Conservation (phyloP, 2,797 vertebrate genomes). For the Pipistrellus nathusii region DNA sequence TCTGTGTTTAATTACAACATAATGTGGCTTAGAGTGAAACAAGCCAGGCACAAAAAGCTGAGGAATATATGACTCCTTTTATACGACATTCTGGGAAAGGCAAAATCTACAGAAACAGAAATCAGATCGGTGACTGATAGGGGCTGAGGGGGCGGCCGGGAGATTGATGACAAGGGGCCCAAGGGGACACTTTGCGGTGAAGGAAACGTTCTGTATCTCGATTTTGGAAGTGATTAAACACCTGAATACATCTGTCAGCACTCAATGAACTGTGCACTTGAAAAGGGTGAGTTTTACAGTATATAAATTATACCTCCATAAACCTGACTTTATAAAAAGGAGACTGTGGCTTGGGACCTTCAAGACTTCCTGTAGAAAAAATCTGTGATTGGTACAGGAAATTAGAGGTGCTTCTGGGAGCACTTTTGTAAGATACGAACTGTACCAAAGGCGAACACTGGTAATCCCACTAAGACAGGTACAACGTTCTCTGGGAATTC, state of each 20-base stretch:
- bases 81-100: not conserved
- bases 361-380: slow-evolving; percentile 16
- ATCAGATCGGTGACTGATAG: not conserved
- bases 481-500: slow-evolving; percentile 30
- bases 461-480: not conserved
- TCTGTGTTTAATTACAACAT: slow-evolving; percentile 52
- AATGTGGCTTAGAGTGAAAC: slow-evolving; percentile 52
- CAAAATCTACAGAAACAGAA: slow-evolving; percentile 40
- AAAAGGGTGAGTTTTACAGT: slow-evolving; percentile 4
- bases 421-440: not conserved
- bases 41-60: slow-evolving; percentile 15
- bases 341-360: not conserved
- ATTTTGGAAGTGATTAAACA: not conserved
- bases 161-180: not conserved
- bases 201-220: not conserved
- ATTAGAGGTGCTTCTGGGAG: slow-evolving; percentile 35
- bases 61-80: slow-evolving; percentile 4
- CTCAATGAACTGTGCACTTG: not conserved
- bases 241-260: not conserved
- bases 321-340: slow-evolving; percentile 9
- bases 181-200: not conserved
- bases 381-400: slow-evolving; percentile 43
- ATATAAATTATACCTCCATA: slow-evolving; percentile 50
- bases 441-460: not conserved
- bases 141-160: not conserved